Percentiles rank a stretch among this genome's conserved stretches.
phyloP scores from a whole-genome alignment of 2,797 vertebrate genomes.

The Dromococcyx pavoninus region DNA sequence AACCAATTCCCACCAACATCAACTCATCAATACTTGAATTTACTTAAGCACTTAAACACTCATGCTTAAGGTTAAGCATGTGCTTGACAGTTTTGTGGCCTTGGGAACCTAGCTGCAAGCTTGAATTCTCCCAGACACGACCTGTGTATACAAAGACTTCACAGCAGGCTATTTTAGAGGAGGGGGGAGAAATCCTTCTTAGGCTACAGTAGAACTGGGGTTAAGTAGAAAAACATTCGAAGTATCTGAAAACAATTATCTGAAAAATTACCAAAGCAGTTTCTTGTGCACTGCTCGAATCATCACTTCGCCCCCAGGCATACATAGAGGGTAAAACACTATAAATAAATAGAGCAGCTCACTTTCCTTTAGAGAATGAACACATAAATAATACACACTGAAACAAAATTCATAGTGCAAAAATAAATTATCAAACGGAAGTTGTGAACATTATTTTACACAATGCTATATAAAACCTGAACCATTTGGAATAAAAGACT shows the following conservation, averaged over 20 bases:
- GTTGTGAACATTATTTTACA: constrained; percentile 73
- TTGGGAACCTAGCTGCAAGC: neutral
- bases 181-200: neutral
- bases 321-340: constrained; percentile 56
- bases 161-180: neutral
- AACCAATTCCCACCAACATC: neutral
- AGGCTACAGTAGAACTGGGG: constrained; percentile 19
- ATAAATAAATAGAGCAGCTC: constrained; percentile 75
- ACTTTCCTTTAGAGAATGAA: constrained; percentile 61
- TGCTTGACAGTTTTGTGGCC: neutral
- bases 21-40: neutral
- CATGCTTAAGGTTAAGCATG: neutral
- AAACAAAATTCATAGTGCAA: constrained; percentile 73
- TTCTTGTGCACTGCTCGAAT: constrained; percentile 44
- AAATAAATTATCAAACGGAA: constrained; percentile 79
- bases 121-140: neutral
- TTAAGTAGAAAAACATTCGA: constrained; percentile 41
- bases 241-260: constrained; percentile 37
- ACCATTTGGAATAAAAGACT: constrained; percentile 72
- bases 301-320: constrained; percentile 31
- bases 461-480: constrained; percentile 74
- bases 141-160: neutral
- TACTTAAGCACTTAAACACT: neutral
- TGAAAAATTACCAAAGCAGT: constrained; percentile 48
- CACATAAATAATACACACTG: constrained; percentile 70